phyloP scores from a whole-genome alignment of 2,113 vertebrate species.

The Eulemur macaco region DNA sequence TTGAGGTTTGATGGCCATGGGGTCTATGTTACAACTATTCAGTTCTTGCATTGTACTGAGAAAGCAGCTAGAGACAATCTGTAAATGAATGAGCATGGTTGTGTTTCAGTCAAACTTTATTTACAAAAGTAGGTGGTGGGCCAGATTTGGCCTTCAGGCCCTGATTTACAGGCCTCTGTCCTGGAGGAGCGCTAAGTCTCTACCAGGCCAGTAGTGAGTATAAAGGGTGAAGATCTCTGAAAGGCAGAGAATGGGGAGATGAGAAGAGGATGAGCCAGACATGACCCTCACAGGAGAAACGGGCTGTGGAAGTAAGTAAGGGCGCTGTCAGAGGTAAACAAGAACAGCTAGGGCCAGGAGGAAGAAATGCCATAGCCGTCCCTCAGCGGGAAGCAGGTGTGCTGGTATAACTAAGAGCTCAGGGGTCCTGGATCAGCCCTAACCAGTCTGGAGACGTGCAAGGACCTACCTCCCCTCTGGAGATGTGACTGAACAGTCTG shows the following conservation, averaged over 20 bases:
- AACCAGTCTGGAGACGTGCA: neutral
- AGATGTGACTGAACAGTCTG: neutral
- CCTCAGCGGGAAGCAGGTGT: neutral
- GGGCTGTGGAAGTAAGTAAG: rapidly evolving
- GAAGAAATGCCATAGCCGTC: neutral
- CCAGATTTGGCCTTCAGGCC: neutral
- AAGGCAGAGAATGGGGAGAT: neutral
- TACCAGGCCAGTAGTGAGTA: neutral
- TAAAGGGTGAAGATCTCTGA: neutral
- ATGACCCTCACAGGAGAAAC: neutral
- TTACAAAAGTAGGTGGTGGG: neutral
- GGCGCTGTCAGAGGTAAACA: neutral
- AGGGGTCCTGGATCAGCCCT: neutral
- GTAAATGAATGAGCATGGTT: neutral
- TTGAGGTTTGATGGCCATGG: neutral
- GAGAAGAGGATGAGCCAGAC: neutral
- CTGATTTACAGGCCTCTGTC: neutral
- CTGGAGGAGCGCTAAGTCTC: neutral
- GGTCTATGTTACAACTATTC: neutral
- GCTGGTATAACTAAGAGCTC: too few relatives aligned
- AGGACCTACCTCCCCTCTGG: neutral
- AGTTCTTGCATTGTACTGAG: neutral
- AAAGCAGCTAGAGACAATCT: neutral
- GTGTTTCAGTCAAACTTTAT: conserved; percentile 23
- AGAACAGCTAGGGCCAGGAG: neutral